A percentile compares a stretch with the other conserved stretches of the same genome.
Conservation (phyloP, 2,113 vertebrate species). For the Paramormyrops kingsleyae region DNA sequence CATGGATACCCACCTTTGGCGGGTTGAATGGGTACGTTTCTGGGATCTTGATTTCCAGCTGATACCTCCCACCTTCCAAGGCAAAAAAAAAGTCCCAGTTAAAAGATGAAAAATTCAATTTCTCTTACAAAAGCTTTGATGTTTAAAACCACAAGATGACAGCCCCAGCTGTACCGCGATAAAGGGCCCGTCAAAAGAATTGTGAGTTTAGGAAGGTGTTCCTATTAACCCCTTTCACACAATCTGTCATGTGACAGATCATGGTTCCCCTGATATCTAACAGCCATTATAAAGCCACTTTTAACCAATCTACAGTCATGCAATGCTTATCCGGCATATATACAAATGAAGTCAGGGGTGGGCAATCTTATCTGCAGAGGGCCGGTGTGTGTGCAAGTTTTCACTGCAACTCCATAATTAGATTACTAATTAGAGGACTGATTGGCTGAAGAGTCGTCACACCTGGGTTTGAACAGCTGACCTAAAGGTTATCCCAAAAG, state of each 20-base stretch:
- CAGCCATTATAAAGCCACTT: not conserved
- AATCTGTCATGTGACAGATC: not conserved
- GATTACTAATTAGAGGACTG: too few species aligned
- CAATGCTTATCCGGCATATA: not conserved
- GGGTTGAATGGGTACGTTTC: conserved; percentile 99
- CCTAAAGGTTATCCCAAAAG: too few species aligned
- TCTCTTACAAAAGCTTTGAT: not conserved
- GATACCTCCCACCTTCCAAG: conserved; percentile 81
- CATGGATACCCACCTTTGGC: conserved; percentile 74
- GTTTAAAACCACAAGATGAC: not conserved
- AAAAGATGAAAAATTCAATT: not conserved
- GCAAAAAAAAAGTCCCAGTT: not conserved
- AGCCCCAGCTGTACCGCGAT: not conserved
- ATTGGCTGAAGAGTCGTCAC: too few species aligned
- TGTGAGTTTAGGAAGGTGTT: not conserved
- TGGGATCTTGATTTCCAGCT: conserved; percentile 98
- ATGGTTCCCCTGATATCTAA: not conserved
- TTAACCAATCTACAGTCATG: not conserved
- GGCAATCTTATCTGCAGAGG: too few species aligned
- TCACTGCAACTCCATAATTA: too few species aligned
- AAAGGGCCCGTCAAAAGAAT: not conserved
- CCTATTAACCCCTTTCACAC: not conserved
- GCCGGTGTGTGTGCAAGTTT: too few species aligned
- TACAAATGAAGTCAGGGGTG: not conserved
- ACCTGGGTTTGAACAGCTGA: too few species aligned